These are phyloP conservation scores for Cyrtonyx montezumae DNA, from an alignment of 2,113 vertebrate species.

Conservation along the genomic window DNA sequence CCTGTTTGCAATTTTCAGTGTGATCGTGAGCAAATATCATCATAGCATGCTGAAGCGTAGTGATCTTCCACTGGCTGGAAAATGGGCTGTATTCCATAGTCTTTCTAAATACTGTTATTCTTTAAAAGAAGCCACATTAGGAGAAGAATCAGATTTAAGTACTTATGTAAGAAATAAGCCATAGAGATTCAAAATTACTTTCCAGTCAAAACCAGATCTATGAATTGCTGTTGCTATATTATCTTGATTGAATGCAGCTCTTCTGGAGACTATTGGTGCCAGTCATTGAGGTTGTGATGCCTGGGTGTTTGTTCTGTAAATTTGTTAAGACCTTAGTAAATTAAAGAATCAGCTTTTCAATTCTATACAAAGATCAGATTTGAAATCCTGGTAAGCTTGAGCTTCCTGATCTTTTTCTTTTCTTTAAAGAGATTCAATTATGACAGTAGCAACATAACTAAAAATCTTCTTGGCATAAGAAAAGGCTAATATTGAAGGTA, in stretches of 20 bases:
- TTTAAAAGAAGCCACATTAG: constrained; percentile 15
- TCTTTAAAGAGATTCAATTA: neutral
- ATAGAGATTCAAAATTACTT: constrained; percentile 15
- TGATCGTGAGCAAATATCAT: neutral
- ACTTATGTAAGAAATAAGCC: neutral
- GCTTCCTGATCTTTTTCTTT: neutral
- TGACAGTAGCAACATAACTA: neutral
- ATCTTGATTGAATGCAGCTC: neutral
- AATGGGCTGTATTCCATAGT: constrained; percentile 1
- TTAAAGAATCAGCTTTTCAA: neutral
- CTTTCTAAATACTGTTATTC: constrained; percentile 7
- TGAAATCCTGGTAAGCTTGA: neutral
- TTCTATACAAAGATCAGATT: neutral
- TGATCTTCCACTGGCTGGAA: constrained; percentile 17
- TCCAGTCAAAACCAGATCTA: constrained; percentile 41
- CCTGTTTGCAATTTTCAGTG: neutral
- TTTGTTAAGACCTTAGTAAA: neutral
- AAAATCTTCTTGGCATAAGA: neutral
- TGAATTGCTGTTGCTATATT: neutral
- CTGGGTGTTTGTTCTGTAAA: neutral
- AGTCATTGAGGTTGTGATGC: neutral
- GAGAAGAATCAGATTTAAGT: constrained; percentile 23
- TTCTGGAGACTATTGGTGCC: neutral
- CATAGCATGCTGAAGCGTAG: neutral
- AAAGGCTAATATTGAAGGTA: neutral